Evolutionary conservation across 2,797 vertebrate genomes (phyloP).

Genomic region (Acanthiza pusilla): DNA sequence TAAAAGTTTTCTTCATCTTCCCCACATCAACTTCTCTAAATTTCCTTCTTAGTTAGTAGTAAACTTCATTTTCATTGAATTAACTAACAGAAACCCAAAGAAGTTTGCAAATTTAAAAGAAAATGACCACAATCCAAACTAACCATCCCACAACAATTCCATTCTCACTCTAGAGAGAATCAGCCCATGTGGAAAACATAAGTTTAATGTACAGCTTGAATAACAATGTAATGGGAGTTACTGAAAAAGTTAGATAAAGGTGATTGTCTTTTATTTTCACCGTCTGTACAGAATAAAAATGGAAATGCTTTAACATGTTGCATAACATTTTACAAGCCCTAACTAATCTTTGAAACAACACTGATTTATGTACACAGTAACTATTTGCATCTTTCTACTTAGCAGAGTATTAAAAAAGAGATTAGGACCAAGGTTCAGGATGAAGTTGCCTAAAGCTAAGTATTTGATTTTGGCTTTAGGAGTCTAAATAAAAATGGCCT

Average conservation of each 20-base stretch:
- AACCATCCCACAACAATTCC: background rate
- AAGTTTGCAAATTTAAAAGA: background rate
- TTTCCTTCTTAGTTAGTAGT: background rate
- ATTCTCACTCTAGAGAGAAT: background rate
- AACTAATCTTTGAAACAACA: slow-evolving; percentile 34
- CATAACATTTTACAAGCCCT: background rate
- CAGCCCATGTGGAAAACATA: background rate
- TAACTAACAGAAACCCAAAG: background rate
- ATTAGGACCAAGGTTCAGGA: slow-evolving; percentile 33
- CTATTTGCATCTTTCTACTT: slow-evolving; percentile 29
- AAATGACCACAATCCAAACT: background rate
- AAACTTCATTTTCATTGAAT: background rate
- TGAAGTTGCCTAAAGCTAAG: slow-evolving; percentile 9
- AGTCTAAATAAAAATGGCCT: slow-evolving; percentile 8
- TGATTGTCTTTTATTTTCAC: background rate
- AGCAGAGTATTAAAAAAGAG: slow-evolving; percentile 22
- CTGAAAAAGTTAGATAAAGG: background rate
- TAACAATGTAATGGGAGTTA: background rate
- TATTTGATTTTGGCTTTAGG: slow-evolving; percentile 37
- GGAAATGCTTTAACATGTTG: background rate
- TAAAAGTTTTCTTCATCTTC: background rate
- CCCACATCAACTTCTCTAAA: background rate
- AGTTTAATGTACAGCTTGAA: background rate
- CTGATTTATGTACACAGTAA: slow-evolving; percentile 14
- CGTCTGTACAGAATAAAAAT: background rate